phyloP scores from a whole-genome alignment of 2,113 vertebrate species.

The Lichenostomus cassidix region DNA sequence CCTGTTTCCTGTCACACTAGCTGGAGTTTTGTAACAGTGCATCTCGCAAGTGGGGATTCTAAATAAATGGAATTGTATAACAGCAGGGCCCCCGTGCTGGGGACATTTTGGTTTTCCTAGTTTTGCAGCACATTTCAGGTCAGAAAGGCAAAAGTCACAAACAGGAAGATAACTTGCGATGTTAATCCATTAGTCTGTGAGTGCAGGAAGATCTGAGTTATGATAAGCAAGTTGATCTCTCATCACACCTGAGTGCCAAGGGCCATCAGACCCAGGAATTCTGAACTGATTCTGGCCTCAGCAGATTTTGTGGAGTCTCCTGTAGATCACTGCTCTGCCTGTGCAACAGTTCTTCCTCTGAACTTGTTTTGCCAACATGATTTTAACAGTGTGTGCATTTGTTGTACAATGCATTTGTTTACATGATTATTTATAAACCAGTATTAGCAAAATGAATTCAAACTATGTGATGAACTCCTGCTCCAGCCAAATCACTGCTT shows the following conservation, averaged over 20 bases:
- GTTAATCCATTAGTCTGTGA: not conserved
- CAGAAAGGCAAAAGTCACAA: not conserved
- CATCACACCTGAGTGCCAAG: not conserved
- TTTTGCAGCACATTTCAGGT: not conserved
- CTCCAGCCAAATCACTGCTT: not conserved
- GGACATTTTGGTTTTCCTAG: not conserved
- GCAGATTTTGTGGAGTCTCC: not conserved
- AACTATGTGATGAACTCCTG: not conserved
- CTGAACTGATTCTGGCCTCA: not conserved
- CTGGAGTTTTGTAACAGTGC: conserved; percentile 12
- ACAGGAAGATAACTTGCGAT: not conserved
- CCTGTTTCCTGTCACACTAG: conserved; percentile 10
- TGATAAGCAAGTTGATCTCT: accelerated
- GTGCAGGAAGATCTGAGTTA: not conserved
- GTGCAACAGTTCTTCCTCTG: not conserved
- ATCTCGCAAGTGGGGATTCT: not conserved
- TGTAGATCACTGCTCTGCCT: not conserved
- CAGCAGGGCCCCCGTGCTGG: not conserved
- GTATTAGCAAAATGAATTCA: not conserved
- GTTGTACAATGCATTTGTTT: not conserved
- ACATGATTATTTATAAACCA: not conserved
- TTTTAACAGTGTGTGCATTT: not conserved
- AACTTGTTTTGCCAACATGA: not conserved
- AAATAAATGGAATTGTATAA: conserved; percentile 1
- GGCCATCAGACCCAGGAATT: not conserved